Evolutionary conservation across 2,113 vertebrate genomes (phyloP), one percentile per base, ranked within the genome.

Genomic region (Sceloporus tristichus): DNA sequence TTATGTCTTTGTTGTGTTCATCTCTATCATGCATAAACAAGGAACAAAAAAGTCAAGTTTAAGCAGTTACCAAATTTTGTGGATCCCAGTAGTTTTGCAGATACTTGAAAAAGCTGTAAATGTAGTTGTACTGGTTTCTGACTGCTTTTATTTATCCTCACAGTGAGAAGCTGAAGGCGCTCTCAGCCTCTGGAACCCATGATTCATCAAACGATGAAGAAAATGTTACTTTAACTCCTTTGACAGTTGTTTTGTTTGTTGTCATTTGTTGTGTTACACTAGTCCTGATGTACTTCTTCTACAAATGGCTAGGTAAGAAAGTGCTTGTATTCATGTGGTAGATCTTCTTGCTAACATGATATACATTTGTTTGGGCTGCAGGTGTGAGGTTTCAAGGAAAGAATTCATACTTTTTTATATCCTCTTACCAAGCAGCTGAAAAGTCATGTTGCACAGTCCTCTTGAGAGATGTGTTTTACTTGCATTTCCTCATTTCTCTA

Each of bases 241-340:
- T 98, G 21, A 98, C 98, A 78, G 98, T 98, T 42, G 82, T 99
- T 14, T 48, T 98, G 53, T 99, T 99, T 91, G 98, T 99, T 59
- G 96, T 93, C 87, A 92, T 98, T 92, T 98, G 98, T 96, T 98
- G 98, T 85, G 93, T 96, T 87, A 99, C 99, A 98, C 96, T 99
- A 14, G 95, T 99, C 70, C 97, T 99, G 77, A 98, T 99, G 93
- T 99, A 99, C 95, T 99, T 96, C 95, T 99, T 99, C 97, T 99
- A 98, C 96, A 97, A 91, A 42, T 96, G 97, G 94, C 95, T 99
- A 6, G 98, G 99, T 99, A 95, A 98, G 98, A 90, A 92, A 42
- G 10, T 2, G 27, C 73, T 82, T 5, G 1, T 0, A 73, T 77
- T 90, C 9, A 48, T 90, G 25, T 81, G 0, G 56, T 79, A 10